Base-by-base conservation (phyloP, 2,797 vertebrate genomes). In the Eleutherodactylus coqui region DNA sequence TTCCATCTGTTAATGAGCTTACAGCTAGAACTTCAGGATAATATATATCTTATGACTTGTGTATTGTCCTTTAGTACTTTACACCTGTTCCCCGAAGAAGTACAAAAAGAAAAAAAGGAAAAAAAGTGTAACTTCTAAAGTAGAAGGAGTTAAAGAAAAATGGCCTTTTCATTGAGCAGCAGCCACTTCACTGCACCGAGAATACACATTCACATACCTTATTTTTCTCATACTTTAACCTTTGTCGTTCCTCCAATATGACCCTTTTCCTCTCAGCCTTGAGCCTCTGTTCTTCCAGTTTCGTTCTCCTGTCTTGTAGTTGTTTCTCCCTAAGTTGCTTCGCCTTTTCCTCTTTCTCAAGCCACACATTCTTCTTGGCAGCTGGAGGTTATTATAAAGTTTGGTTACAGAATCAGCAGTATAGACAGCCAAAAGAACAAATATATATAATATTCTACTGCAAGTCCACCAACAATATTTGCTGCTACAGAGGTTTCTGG, bases 261-360 rank as follows among this genome's bases (percentile, higher is more conserved):
- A 94, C 92, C 0, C 98, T 93, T 2, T 97, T 95, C 75, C 96
- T 96, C 91, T 99, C 98, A 0, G 96, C 94, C 88, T 96, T 97
- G 85, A 98, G 89, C 85, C 98, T 92, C 92, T 99, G 97, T 87
- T 97, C 95, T 90, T 98, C 98, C 5, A 99, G 94, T 87, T 94
- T 95, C 87, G 94, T 93, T 45, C 96, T 94, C 0, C 98, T 96
- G 88, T 97, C 97, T 88, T 99, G 97, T 87, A 99, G 90, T 94
- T 98, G 98, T 90, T 96, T 96, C 89, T 99, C 98, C 77, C 98
- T 94, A 87, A 98, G 94, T 81, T 94, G 93, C 83, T 94, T 93
- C 0, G 97, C 98, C 88, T 96, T 97, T 90, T 99, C 98, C 91
- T 99, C 98, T 91, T 99, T 98, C 93, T 97, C 97, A 92, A 99